Evolutionary conservation across 2,797 vertebrate genomes (phyloP).

Genomic region (Enteromius afrohamiltoni): DNA sequence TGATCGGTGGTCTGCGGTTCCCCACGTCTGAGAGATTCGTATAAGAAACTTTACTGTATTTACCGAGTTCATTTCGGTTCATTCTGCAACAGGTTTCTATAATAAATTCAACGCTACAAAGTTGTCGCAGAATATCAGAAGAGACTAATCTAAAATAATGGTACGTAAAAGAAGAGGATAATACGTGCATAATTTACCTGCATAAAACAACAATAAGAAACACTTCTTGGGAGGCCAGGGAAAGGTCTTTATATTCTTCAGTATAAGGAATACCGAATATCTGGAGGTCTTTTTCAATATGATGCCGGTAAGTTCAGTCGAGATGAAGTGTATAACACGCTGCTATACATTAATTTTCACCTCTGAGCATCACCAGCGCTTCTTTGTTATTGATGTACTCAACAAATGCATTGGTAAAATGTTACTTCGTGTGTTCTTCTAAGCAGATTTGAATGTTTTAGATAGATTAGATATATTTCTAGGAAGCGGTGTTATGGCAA

Average conservation of each 20-base stretch:
- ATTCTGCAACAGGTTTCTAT: constrained; percentile 51
- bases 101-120: constrained; percentile 13
- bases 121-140: not conserved
- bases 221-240: not conserved
- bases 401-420: not conserved
- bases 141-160: constrained; percentile 22
- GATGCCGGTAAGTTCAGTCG: constrained; percentile 57
- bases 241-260: not conserved
- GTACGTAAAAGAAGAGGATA: constrained; percentile 43
- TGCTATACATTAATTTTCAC: not conserved
- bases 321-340: not conserved
- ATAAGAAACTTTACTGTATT: constrained; percentile 29
- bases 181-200: constrained; percentile 6
- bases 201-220: not conserved
- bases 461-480: not conserved
- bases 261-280: constrained; percentile 21
- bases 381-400: not conserved
- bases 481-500: not conserved
- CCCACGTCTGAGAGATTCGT: not conserved
- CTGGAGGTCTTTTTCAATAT: constrained; percentile 44
- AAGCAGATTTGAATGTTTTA: not conserved
- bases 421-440: not conserved
- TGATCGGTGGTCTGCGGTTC: constrained; percentile 3
- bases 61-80: constrained; percentile 22
- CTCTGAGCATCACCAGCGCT: not conserved